phyloP scores from a whole-genome alignment of 2,797 vertebrate species.

The Gephyroberyx darwinii region DNA sequence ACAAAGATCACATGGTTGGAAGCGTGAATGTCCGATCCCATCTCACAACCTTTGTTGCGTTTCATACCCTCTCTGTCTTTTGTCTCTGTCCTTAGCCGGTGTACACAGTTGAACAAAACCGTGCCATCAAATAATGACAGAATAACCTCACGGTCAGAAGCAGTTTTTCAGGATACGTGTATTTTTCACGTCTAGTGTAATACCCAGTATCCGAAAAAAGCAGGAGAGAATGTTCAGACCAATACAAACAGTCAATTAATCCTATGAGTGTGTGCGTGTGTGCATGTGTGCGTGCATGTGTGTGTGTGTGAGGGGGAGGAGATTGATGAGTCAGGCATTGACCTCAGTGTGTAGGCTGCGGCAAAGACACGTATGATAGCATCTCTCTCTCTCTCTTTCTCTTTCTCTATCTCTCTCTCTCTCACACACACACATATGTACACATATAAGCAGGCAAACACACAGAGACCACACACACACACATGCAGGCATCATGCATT shows the following conservation, averaged over 20 bases:
- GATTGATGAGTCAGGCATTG: constrained; percentile 65
- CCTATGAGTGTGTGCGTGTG: neutral
- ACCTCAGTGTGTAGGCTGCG: constrained; percentile 69
- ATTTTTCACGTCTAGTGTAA: too few relatives aligned
- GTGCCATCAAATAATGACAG: too few relatives aligned
- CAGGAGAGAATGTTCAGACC: constrained; percentile 5
- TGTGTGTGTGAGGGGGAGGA: constrained; percentile 20
- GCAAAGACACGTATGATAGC: constrained; percentile 70
- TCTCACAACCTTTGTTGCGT: too few relatives aligned
- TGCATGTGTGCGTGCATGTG: constrained; percentile 7
- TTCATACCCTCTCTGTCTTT: too few relatives aligned
- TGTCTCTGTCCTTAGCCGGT: too few relatives aligned
- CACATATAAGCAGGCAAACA: neutral
- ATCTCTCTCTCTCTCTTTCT: constrained; percentile 42
- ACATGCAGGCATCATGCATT: constrained; percentile 27
- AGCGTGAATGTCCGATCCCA: too few relatives aligned
- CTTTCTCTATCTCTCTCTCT: neutral
- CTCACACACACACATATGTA: constrained; percentile 1
- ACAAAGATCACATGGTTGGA: too few relatives aligned
- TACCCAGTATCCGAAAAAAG: constrained; percentile 9
- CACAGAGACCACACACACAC: neutral
- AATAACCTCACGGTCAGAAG: neutral
- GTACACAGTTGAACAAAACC: too few relatives aligned
- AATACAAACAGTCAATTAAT: constrained; percentile 15
- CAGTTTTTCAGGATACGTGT: constrained; percentile 2